These are phyloP conservation scores for Pagetopsis macropterus DNA, from an alignment of 2,797 vertebrate genomes.

Conservation along the genomic window DNA sequence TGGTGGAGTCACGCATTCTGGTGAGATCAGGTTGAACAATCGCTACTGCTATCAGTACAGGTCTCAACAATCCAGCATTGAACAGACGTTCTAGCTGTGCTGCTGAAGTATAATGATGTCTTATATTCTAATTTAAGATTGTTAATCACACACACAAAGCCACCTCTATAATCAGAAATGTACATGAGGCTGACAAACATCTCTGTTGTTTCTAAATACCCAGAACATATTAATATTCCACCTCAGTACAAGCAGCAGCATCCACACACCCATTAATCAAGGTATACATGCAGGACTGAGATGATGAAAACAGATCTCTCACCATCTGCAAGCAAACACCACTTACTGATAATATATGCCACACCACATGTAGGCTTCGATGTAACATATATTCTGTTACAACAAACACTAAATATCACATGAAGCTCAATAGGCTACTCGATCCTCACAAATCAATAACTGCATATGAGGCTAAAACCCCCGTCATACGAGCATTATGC, in stretches of 20 bases:
- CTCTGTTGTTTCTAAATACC: constrained; percentile 20
- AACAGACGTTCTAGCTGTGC: background rate
- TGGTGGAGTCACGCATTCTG: too few relatives aligned
- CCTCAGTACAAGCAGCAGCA: constrained; percentile 1
- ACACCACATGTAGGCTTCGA: background rate
- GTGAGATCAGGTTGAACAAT: too few relatives aligned
- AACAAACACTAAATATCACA: constrained; percentile 27
- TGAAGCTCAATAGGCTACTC: constrained; percentile 11
- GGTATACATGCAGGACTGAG: background rate
- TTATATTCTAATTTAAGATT: background rate
- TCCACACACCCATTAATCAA: constrained; percentile 39
- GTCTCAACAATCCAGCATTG: background rate
- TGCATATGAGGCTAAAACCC: constrained; percentile 15
- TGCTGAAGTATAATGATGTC: background rate
- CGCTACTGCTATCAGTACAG: too few relatives aligned
- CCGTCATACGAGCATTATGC: background rate
- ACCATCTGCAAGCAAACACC: constrained; percentile 22
- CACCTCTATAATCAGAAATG: constrained; percentile 3
- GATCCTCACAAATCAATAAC: constrained; percentile 44
- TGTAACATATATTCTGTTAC: constrained; percentile 9
- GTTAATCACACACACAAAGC: background rate
- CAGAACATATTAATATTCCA: constrained; percentile 33
- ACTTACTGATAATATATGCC: constrained; percentile 14
- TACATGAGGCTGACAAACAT: constrained; percentile 16
- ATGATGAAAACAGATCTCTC: constrained; percentile 38